Base-by-base conservation (phyloP, 2,888 invertebrate species). In the Cantharis nigra region DNA sequence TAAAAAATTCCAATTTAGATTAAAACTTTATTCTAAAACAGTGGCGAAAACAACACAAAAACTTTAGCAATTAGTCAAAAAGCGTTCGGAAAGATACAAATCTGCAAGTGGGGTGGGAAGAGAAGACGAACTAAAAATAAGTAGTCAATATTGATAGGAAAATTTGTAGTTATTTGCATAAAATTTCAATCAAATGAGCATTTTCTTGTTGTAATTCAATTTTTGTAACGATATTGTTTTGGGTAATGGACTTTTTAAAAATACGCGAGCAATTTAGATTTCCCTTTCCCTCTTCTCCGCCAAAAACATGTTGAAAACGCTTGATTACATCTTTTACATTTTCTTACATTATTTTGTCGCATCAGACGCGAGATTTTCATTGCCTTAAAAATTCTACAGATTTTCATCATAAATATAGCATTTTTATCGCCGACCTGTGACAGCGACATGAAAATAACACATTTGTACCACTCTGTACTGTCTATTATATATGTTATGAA, bases 1-100 rank as follows among this genome's bases (percentile, higher is more conserved):
- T 70, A 76, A 72, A 81, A 80, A 80, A 82, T 80, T 82, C 80
- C 80, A 82, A 82, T 82, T 82, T 82, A 81, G 81, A 82, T 82
- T 82, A 82, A 79, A 80, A 82, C 79, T 82, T 81, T 81, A 82
- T 81, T 75, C 79, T 76, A 76, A 79, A 81, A 82, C 79, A 78
- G 79, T 78, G 74, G 75, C 30, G 76, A 74, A 71, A 70, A 75
- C 71, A 79, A 76, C 80, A 80, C 72, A 75, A 70, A 79, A 80
- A 79, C 77, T 79, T 76, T 18, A 79, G 80, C 79, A 80, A 80
- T 80, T 80, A 80, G 77, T 79, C 69, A 70, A 74, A 74, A 69
- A 70, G 75, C 69, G 75, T 77, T 77, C 64, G 70, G 69, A 33
- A 71, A 76, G 71, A 72, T 76, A 76, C 65, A 72, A 76, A 76